A percentile compares a stretch with the other conserved stretches of the same genome.
Evolutionary conservation across 2,113 vertebrate species (phyloP).

Genomic region (Lonchura striata): DNA sequence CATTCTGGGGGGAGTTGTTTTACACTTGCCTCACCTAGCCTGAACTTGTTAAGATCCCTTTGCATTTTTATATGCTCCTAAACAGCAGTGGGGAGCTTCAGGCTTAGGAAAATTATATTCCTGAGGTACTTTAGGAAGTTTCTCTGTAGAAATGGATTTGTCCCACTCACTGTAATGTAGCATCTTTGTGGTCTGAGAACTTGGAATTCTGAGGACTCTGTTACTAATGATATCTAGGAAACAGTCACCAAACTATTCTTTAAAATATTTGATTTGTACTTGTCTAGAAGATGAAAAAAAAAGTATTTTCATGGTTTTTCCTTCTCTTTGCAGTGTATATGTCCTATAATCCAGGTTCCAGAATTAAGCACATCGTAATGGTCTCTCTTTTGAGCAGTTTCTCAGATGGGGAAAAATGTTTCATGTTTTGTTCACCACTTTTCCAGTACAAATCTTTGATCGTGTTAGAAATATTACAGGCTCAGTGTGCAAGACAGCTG

Average conservation of each 20-base stretch:
- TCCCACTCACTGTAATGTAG: not conserved
- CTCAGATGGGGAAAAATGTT: not conserved
- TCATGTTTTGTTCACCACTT: not conserved
- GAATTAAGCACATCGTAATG: not conserved
- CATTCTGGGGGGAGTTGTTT: not conserved
- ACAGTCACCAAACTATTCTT: not conserved
- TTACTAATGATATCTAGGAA: not conserved
- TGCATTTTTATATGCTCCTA: not conserved
- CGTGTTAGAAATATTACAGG: not conserved
- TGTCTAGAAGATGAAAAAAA: not conserved
- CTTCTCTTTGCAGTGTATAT: not conserved
- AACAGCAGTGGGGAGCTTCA: not conserved
- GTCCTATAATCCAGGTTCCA: not conserved
- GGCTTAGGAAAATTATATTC: not conserved
- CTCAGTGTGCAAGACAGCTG: not conserved
- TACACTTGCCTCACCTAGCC: not conserved
- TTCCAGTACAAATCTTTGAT: not conserved
- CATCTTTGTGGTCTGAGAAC: not conserved
- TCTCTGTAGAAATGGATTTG: not conserved
- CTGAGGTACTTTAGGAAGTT: not conserved
- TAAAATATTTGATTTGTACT: not conserved
- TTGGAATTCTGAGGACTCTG: not conserved
- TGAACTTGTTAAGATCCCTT: not conserved
- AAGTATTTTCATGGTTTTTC: not conserved
- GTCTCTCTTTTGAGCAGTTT: not conserved